These are phyloP conservation scores for Amphipyra tragopoginis DNA, from an alignment of 2,888 invertebrate genomes.

Conservation along the genomic window DNA sequence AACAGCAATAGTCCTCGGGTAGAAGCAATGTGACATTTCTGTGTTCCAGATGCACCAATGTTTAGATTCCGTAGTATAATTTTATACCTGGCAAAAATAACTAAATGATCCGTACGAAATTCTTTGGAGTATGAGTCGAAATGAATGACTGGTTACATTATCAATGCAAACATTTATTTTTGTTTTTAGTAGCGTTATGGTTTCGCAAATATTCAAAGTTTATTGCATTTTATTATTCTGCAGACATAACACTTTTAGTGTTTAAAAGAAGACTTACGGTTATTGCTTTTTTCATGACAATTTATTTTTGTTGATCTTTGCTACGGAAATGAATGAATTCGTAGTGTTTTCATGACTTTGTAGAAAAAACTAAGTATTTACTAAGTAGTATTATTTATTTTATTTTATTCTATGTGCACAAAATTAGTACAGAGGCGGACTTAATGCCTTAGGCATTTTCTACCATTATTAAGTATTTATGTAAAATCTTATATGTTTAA, in stretches of 20 bases:
- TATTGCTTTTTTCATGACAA: conserved; percentile 11
- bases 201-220: conserved; percentile 12
- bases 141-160: conserved; percentile 23
- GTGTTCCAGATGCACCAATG: conserved; percentile 45
- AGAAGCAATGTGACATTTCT: conserved; percentile 43
- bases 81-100: conserved; percentile 52
- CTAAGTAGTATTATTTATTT: no score
- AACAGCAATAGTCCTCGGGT: conserved; percentile 25
- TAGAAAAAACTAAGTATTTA: no score
- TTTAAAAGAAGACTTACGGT: conserved; percentile 8
- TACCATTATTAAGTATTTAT: no score
- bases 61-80: conserved; percentile 49
- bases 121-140: conserved; percentile 38
- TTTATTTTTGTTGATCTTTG: background rate
- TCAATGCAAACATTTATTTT: conserved; percentile 25
- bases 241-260: conserved; percentile 28
- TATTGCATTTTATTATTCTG: conserved; percentile 6
- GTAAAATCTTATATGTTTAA: no score
- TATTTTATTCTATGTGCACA: no score
- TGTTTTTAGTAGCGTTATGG: conserved; percentile 5
- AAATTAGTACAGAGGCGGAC: no score
- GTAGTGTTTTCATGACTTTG: no score
- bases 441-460: no score
- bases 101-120: conserved; percentile 41
- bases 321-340: conserved; percentile 8